These are phyloP conservation scores for Trididemnum clinides DNA, from an alignment of 23 tunicate species.

Conservation along the genomic window DNA sequence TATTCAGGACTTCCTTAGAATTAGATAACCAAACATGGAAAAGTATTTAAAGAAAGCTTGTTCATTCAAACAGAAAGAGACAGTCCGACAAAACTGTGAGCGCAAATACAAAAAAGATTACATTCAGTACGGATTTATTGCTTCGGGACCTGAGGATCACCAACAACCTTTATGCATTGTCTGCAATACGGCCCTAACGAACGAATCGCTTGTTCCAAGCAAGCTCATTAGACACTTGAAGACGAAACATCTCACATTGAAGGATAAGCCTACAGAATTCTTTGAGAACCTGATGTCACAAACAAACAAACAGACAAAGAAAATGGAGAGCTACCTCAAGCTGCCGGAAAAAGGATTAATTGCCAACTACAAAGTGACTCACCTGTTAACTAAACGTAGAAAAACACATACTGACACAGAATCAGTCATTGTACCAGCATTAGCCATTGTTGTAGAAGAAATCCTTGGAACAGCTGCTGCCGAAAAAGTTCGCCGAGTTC, in stretches of 20 bases:
- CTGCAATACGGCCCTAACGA: conserved; percentile 69
- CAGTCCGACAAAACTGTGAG: conserved; percentile 37
- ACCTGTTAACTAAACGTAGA: conserved; percentile 66
- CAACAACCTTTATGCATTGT: conserved; percentile 67
- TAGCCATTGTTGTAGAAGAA: conserved; percentile 67
- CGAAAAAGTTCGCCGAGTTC: conserved; percentile 57
- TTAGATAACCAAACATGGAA: conserved; percentile 36
- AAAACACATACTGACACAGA: conserved; percentile 70
- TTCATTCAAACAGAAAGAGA: conserved; percentile 43
- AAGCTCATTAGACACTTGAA: conserved; percentile 68
- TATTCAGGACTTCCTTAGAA: background rate
- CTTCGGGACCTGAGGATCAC: conserved; percentile 53
- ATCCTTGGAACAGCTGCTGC: conserved; percentile 60
- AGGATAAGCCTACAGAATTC: conserved; percentile 55
- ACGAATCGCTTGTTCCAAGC: conserved; percentile 71
- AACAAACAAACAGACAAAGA: conserved; percentile 59
- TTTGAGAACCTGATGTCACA: conserved; percentile 67
- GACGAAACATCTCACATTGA: conserved; percentile 61
- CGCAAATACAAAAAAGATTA: conserved; percentile 56
- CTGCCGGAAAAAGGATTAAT: conserved; percentile 68
- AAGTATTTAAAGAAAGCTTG: too few relatives aligned
- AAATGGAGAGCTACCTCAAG: conserved; percentile 58
- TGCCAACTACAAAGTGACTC: conserved; percentile 67
- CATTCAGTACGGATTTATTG: conserved; percentile 61
- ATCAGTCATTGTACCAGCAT: conserved; percentile 66